Evolutionary conservation across 2,888 invertebrate species (phyloP).

Genomic region (Amphipoea oculea): DNA sequence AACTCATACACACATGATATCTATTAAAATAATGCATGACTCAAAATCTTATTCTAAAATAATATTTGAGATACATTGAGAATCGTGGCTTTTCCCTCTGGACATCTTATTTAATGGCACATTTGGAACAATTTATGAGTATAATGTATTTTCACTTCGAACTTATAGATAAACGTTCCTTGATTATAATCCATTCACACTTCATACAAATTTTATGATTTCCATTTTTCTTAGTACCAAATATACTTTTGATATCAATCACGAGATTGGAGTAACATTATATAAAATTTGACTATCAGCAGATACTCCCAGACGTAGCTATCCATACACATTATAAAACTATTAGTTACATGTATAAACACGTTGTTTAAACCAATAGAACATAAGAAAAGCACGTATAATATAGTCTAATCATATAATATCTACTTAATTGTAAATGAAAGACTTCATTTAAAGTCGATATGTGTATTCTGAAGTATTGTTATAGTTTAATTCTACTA

Average conservation of each 20-base stretch:
- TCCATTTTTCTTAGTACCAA: slow-evolving; percentile 61
- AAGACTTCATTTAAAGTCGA: slow-evolving; percentile 61
- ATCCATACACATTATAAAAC: slow-evolving; percentile 42
- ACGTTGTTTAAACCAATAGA: slow-evolving; percentile 49
- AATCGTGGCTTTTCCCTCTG: slow-evolving; percentile 59
- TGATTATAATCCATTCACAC: slow-evolving; percentile 63
- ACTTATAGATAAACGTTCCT: slow-evolving; percentile 57
- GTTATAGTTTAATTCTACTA: slow-evolving; percentile 52
- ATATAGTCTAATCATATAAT: slow-evolving; percentile 56
- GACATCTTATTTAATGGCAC: slow-evolving; percentile 66
- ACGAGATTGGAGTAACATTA: slow-evolving; percentile 55
- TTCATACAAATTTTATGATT: slow-evolving; percentile 49
- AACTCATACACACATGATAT: slow-evolving; percentile 44
- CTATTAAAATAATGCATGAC: slow-evolving; percentile 63
- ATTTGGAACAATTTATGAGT: slow-evolving; percentile 70
- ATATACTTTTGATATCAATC: slow-evolving; percentile 61
- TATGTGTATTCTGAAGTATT: slow-evolving; percentile 66
- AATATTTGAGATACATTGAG: slow-evolving; percentile 66
- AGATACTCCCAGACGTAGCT: slow-evolving; percentile 52
- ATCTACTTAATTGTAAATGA: slow-evolving; percentile 61
- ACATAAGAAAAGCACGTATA: slow-evolving; percentile 61
- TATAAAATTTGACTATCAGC: slow-evolving; percentile 63
- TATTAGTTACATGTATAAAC: slow-evolving; percentile 54
- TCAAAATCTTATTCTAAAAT: slow-evolving; percentile 65
- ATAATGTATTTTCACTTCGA: slow-evolving; percentile 66